These are phyloP conservation scores for Tachypleus tridentatus DNA, from an alignment of 1,140 invertebrate species.

Conservation along the genomic window DNA sequence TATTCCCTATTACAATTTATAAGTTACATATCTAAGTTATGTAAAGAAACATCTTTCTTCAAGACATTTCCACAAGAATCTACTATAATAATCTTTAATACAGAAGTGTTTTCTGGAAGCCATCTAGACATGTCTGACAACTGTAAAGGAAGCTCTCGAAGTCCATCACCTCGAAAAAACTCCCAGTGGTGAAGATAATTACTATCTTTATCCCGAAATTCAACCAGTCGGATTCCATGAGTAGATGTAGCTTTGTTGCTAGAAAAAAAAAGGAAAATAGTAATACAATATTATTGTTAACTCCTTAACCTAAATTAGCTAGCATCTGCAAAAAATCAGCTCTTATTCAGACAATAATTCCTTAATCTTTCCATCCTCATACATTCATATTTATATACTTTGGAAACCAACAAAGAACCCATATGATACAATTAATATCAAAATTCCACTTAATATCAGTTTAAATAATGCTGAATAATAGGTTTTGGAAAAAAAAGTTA, in stretches of 20 bases:
- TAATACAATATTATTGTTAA: conserved; percentile 3
- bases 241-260: conserved; percentile 48
- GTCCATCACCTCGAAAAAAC: conserved; percentile 32
- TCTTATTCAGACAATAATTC: conserved; percentile 39
- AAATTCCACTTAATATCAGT: no score
- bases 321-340: conserved; percentile 40
- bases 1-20: no score
- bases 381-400: no score
- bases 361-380: conserved; percentile 41
- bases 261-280: conserved; percentile 13
- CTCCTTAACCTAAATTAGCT: conserved; percentile 18
- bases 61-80: no score
- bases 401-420: conserved; percentile 31
- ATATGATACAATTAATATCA: conserved; percentile 15
- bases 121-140: no score
- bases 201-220: conserved; percentile 46
- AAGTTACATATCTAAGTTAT: no score
- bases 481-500: no score
- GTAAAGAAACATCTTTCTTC: no score
- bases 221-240: conserved; percentile 51
- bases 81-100: no score
- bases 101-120: no score
- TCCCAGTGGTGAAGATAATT: conserved; percentile 52
- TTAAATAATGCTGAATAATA: no score
- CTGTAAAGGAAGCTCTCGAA: neutral